Percentiles rank a stretch among this genome's conserved stretches.
Conservation (phyloP, 2,888 invertebrate species). For the Stenodera caucasica region DNA sequence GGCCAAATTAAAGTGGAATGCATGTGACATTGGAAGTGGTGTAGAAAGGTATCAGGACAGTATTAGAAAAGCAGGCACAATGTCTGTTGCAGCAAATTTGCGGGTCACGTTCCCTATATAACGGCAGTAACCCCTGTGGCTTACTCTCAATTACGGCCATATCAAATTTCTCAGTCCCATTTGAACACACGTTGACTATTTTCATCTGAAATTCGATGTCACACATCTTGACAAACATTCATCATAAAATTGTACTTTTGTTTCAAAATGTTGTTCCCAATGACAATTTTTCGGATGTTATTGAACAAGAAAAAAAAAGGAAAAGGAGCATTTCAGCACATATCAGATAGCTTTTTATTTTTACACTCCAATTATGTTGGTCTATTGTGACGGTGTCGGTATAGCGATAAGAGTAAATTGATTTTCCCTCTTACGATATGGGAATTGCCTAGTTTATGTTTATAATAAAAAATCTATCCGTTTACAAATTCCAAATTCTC, state of each 20-base stretch:
- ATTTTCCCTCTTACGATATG: slow-evolving; percentile 26
- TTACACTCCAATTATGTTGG: slow-evolving; percentile 24
- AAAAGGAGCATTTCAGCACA: slow-evolving; percentile 24
- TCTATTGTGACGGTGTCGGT: slow-evolving; percentile 27
- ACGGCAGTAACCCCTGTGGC: slow-evolving; percentile 41
- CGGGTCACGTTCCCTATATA: slow-evolving; percentile 40
- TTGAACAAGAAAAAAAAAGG: slow-evolving; percentile 16
- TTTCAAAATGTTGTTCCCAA: slow-evolving; percentile 15
- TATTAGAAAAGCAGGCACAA: slow-evolving; percentile 21
- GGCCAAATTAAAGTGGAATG: slow-evolving; percentile 30
- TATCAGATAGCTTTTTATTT: slow-evolving; percentile 21
- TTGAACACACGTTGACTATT: slow-evolving; percentile 33
- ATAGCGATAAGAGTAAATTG: slow-evolving; percentile 25
- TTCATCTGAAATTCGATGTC: slow-evolving; percentile 28
- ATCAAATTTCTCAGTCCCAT: slow-evolving; percentile 37
- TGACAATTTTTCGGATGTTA: not conserved
- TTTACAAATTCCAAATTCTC: slow-evolving; percentile 19
- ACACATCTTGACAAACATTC: slow-evolving; percentile 14
- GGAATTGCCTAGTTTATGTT: slow-evolving; percentile 27
- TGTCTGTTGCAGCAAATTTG: slow-evolving; percentile 39
- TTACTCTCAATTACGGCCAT: slow-evolving; percentile 41
- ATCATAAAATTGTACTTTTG: slow-evolving; percentile 15
- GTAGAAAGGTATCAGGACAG: not conserved
- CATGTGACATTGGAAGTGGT: slow-evolving; percentile 33
- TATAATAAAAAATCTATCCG: slow-evolving; percentile 28